Conservation (phyloP, 2,888 invertebrate genomes). For the Adineta ricciae region DNA sequence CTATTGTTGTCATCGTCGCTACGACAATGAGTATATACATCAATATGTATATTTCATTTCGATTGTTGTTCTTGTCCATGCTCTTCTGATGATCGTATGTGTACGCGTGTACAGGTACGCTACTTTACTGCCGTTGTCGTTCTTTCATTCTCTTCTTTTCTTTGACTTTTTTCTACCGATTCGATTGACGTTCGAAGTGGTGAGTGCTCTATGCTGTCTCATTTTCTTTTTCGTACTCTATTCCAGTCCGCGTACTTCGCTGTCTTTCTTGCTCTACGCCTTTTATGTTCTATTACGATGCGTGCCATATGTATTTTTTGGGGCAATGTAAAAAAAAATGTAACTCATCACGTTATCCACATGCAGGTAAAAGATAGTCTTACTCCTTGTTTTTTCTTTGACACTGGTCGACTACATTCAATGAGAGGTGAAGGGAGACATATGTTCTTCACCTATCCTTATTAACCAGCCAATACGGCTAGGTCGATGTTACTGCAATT, state of each 20-base stretch:
- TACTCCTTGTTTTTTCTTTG: background rate
- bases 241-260: background rate
- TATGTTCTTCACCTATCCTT: no score
- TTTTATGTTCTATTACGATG: background rate
- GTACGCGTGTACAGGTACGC: background rate
- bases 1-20: background rate
- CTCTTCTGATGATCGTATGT: background rate
- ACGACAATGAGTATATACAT: background rate
- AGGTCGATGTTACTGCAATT: constrained; percentile 16
- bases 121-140: background rate
- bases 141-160: background rate
- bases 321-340: background rate
- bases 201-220: background rate
- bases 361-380: background rate
- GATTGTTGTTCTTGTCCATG: background rate
- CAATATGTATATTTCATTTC: background rate
- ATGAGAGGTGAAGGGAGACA: background rate
- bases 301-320: background rate
- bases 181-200: background rate
- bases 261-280: background rate
- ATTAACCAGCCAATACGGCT: background rate
- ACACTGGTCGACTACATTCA: background rate
- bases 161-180: background rate
- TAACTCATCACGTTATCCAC: background rate
- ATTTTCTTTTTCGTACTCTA: background rate